Evolutionary conservation across 2,797 vertebrate genomes (phyloP).

Genomic region (Anisognathus igniventris): DNA sequence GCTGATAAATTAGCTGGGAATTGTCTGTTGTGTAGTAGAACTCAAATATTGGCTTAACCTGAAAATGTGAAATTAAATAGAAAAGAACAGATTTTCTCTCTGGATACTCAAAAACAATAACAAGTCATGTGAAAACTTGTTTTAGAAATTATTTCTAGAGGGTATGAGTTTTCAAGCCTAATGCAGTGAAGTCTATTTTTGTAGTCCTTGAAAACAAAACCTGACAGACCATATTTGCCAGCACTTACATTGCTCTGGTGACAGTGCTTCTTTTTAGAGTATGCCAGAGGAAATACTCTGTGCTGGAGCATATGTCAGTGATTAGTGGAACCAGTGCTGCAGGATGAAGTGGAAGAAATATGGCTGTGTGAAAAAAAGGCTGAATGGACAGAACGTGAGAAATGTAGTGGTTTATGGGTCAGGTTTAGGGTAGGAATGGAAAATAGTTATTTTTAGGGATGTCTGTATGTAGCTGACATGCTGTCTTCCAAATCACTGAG

Average conservation of each 20-base stretch:
- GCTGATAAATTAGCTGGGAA: background rate
- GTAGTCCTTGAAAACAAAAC: conserved; percentile 50
- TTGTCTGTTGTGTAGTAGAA: background rate
- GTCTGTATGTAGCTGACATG: background rate
- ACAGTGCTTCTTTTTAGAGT: conserved; percentile 33
- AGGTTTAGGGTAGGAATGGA: background rate
- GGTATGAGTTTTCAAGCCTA: conserved; percentile 40
- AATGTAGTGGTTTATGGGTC: background rate
- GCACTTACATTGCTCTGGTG: conserved; percentile 14
- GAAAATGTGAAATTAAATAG: conserved; percentile 24
- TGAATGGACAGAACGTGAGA: conserved; percentile 17
- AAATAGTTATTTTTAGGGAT: conserved; percentile 3
- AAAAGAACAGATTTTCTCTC: conserved; percentile 31
- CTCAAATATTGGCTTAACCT: conserved; percentile 5
- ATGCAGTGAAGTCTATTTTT: conserved; percentile 60
- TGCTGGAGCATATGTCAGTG: conserved; percentile 12
- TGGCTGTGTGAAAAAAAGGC: conserved; percentile 8
- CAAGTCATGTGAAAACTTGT: conserved; percentile 29
- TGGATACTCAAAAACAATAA: conserved; percentile 43
- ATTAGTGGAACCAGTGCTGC: conserved; percentile 30
- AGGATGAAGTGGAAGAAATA: conserved; percentile 12
- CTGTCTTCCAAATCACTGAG: background rate
- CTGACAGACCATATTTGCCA: conserved; percentile 57
- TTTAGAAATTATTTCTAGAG: conserved; percentile 48
- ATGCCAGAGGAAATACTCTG: conserved; percentile 30